Evolutionary conservation across 1,140 invertebrate genomes (phyloP).

Genomic region (Drosophila arawakana): DNA sequence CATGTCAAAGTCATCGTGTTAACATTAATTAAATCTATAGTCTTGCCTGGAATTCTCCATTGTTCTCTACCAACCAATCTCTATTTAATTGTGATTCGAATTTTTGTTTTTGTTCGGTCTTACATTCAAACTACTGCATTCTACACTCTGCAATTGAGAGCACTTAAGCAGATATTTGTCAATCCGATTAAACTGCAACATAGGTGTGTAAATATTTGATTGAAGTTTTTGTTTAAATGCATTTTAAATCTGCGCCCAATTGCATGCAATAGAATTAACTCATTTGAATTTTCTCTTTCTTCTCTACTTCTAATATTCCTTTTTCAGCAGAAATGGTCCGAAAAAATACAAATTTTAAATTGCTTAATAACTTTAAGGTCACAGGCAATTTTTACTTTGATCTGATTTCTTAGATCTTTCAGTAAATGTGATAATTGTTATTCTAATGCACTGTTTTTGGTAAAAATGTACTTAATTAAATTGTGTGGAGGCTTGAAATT

Average conservation of each 20-base stretch:
- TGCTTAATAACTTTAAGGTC: not conserved
- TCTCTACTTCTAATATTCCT: no score
- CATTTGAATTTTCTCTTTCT: no score
- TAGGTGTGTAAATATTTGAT: constrained; percentile 40
- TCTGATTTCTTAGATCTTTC: not conserved
- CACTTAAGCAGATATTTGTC: constrained; percentile 33
- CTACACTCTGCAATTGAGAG: constrained; percentile 4
- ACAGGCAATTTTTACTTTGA: not conserved
- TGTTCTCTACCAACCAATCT: constrained; percentile 1
- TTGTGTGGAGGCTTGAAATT: constrained; percentile 53
- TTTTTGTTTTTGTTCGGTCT: constrained; percentile 52
- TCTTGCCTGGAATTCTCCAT: constrained; percentile 51
- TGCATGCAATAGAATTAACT: constrained; percentile 3
- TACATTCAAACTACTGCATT: not conserved
- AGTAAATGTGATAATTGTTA: no score
- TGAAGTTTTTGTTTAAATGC: constrained; percentile 34
- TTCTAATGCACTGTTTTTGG: constrained; percentile 7
- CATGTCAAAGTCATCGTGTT: constrained; percentile 80
- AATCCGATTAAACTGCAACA: constrained; percentile 48
- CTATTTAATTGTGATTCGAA: constrained; percentile 54
- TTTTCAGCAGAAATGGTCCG: not conserved
- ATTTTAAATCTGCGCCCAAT: not conserved
- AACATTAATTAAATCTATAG: constrained; percentile 81
- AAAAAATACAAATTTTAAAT: not conserved
- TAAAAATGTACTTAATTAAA: constrained; percentile 43